Evolutionary conservation across 2,797 vertebrate species (phyloP).

Genomic region (Sitta carolinensis): DNA sequence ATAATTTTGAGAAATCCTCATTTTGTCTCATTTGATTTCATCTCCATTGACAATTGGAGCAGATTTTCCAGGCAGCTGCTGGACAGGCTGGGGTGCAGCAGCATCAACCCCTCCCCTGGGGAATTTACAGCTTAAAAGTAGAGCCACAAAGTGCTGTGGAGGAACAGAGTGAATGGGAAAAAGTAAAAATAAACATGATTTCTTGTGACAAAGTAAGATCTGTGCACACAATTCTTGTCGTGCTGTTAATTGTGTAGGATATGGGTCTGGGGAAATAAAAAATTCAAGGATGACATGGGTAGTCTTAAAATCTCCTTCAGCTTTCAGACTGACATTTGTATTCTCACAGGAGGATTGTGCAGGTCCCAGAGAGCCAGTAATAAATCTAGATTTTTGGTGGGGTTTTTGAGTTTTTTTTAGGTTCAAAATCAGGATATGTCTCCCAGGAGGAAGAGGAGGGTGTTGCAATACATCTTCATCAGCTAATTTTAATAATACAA

Average conservation of each 20-base stretch:
- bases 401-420: no score
- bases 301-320: background rate
- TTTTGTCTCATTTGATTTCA: background rate
- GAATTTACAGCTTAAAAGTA: background rate
- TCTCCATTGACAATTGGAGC: background rate
- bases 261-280: background rate
- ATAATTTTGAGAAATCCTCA: background rate
- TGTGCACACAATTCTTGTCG: background rate
- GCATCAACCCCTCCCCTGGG: background rate
- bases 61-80: background rate
- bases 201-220: background rate
- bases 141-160: background rate
- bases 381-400: no score
- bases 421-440: background rate
- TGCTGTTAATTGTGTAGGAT: background rate
- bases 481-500: background rate
- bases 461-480: background rate
- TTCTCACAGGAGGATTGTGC: background rate
- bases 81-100: background rate
- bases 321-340: background rate
- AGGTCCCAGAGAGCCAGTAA: background rate
- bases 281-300: fast-evolving
- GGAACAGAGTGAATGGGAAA: background rate
- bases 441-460: background rate
- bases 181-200: background rate